A percentile compares a stretch with the other conserved stretches of the same genome.
phyloP scores from a whole-genome alignment of 2,888 invertebrate species.

The Parnassius smintheus region DNA sequence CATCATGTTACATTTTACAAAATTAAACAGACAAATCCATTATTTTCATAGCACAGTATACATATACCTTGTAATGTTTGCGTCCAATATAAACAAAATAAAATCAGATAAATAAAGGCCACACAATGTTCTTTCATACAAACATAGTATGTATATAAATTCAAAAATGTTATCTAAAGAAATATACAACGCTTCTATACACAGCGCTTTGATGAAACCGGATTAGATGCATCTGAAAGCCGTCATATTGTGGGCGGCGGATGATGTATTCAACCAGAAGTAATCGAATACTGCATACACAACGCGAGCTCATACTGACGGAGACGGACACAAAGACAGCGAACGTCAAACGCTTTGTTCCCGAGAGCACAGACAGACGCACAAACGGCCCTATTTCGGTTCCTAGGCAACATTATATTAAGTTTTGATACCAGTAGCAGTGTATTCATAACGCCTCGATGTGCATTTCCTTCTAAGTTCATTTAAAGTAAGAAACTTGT shows the following conservation, averaged over 20 bases:
- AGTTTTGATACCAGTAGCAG: conserved; percentile 15
- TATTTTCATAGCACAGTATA: no score
- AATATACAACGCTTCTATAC: conserved; percentile 8
- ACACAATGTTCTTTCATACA: no score
- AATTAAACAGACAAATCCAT: no score
- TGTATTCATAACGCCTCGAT: conserved; percentile 14
- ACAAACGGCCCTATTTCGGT: conserved; percentile 23
- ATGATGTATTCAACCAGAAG: conserved; percentile 26
- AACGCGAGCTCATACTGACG: conserved; percentile 17
- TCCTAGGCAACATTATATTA: conserved; percentile 18
- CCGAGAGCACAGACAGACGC: conserved; percentile 14
- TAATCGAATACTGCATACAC: conserved; percentile 26
- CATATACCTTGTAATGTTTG: no score
- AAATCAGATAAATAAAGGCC: no score
- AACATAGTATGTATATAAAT: background rate
- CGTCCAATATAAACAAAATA: no score
- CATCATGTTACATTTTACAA: no score
- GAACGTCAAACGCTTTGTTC: conserved; percentile 26
- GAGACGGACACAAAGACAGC: conserved; percentile 21
- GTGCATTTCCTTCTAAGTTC: conserved; percentile 10
- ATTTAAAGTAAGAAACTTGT: background rate
- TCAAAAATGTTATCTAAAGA: conserved; percentile 8
- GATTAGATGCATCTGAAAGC: conserved; percentile 25
- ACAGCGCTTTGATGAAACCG: conserved; percentile 23
- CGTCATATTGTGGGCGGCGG: conserved; percentile 17